A percentile compares a stretch with the other conserved stretches of the same genome.
Evolutionary conservation across 1,140 invertebrate genomes (phyloP).

Genomic region (Telenomus remus): DNA sequence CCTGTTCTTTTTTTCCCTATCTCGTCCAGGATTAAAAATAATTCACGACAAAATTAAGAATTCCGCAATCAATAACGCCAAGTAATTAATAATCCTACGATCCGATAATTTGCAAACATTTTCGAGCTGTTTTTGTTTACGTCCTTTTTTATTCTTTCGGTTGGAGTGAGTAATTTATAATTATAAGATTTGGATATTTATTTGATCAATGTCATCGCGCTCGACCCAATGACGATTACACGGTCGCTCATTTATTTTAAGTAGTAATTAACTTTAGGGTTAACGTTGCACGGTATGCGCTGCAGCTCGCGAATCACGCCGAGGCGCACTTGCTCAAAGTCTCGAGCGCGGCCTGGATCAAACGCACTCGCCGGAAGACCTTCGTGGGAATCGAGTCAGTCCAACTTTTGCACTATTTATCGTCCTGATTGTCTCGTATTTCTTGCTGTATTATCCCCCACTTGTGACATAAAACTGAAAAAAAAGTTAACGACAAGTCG

Average conservation of each 20-base stretch:
- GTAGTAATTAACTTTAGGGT: conserved; percentile 59
- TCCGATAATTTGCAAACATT: no score
- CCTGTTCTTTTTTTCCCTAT: not conserved
- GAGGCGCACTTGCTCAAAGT: conserved; percentile 21
- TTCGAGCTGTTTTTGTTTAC: no score
- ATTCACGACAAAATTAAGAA: no score
- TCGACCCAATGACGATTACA: conserved; percentile 14
- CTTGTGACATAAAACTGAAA: not conserved
- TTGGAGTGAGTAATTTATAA: not conserved
- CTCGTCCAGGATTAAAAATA: no score
- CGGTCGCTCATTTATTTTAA: conserved; percentile 53
- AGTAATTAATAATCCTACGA: no score
- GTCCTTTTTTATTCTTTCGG: no score
- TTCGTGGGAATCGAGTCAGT: conserved; percentile 42
- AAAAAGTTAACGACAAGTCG: no score
- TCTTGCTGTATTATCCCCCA: not conserved
- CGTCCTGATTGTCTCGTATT: conserved; percentile 50
- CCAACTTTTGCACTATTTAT: conserved; percentile 48
- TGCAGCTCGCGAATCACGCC: conserved; percentile 44
- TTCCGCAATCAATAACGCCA: no score
- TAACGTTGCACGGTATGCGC: conserved; percentile 41
- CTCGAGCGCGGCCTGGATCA: conserved; percentile 28
- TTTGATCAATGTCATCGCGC: conserved; percentile 28
- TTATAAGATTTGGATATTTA: conserved; percentile 7
- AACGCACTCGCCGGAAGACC: conserved; percentile 47